Base-by-base conservation (phyloP, 2,797 vertebrate genomes). In the Leptoclinus maculatus region DNA sequence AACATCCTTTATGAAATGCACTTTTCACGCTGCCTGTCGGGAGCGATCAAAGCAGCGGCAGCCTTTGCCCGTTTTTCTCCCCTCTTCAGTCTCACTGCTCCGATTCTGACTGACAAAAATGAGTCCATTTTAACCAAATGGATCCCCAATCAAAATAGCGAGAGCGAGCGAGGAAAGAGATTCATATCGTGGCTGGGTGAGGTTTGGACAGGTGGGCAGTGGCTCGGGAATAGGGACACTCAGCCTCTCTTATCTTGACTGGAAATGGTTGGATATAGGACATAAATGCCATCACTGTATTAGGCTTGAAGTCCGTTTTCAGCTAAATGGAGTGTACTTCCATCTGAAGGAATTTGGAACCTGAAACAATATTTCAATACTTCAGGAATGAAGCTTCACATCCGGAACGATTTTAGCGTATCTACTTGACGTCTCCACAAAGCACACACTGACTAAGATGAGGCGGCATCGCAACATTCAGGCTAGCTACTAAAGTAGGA, bases 1-100 rank as follows among this genome's bases (percentile, higher is more conserved):
- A 93, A 92, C 92, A 92, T 91, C 86, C 91, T 94, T 94, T 95
- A 94, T 94, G 91, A 94, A 95, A 95, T 93, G 93, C 91, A 93
- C 92, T 94, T 94, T 92, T 92, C 92, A 93, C 80, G 80, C 92
- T 84, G 85, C 82, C 83, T 93, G 93, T 93, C 87, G 78, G 53
- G 76, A 83, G 77, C 86, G 93, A 95, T 95, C 94, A 95, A 94
- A 95, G 94, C 81, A 49, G 78, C 79, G 58, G 76, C 79, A 83
- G 89, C 81, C 75, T 77, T 77, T 88, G 71, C 84, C 88, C 79
- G 66, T 80, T 90, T 80, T 90, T 87, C 84, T 83, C 84, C 69
- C 85, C 71, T 25, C 83, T 83, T 86, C 85, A 83, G 77, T 84
- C 80, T 87, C 78, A 66, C 86, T 80, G 86, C 87, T 89, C 87